Evolutionary conservation across 2,888 invertebrate species (phyloP).

Genomic region (Epistrophella euchroma): DNA sequence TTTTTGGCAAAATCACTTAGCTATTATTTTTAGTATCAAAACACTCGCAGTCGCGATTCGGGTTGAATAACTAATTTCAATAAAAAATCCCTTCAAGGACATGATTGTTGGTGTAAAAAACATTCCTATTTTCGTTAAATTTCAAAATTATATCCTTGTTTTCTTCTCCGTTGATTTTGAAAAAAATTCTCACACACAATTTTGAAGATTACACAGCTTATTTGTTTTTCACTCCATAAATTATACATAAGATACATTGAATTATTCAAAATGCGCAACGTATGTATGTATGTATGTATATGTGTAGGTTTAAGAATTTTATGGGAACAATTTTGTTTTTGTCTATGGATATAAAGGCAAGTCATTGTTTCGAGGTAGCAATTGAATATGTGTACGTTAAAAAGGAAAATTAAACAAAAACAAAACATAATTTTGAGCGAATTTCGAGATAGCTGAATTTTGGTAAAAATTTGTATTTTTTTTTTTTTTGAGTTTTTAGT

Average conservation of each 20-base stretch:
- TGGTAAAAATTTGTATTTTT: too few species aligned
- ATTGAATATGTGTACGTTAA: too few species aligned
- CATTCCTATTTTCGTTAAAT: neutral
- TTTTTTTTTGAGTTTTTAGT: too few species aligned
- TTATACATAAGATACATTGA: constrained; percentile 38
- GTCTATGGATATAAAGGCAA: neutral
- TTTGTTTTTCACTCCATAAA: constrained; percentile 42
- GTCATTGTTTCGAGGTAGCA: neutral
- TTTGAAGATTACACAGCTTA: constrained; percentile 17
- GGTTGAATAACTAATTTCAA: neutral
- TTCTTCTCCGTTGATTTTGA: constrained; percentile 20
- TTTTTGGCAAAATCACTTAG: neutral
- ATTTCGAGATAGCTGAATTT: too few species aligned
- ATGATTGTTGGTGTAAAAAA: neutral
- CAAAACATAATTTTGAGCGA: too few species aligned
- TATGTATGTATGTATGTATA: neutral
- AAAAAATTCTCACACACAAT: constrained; percentile 27
- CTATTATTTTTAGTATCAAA: neutral
- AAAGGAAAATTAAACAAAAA: too few species aligned
- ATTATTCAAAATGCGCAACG: constrained; percentile 24
- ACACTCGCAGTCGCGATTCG: neutral
- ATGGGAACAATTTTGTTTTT: neutral
- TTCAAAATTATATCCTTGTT: neutral
- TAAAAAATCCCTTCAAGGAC: neutral
- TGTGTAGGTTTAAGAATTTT: neutral